A percentile compares a stretch with the other conserved stretches of the same genome.
These are phyloP conservation scores for Thereva unica DNA, from an alignment of 2,888 invertebrate genomes.

Conservation along the genomic window DNA sequence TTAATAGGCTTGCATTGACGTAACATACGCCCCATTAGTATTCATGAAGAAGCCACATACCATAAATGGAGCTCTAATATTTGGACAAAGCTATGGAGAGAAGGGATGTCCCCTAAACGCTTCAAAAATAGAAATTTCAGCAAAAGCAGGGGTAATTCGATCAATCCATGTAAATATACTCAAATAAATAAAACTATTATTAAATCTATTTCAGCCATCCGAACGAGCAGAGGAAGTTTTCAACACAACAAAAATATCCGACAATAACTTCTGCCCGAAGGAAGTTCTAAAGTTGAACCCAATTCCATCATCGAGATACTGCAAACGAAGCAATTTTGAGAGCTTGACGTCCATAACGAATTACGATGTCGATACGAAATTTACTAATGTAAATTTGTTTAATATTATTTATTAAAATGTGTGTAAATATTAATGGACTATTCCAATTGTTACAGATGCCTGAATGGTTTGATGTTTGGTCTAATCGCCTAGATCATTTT, in stretches of 20 bases:
- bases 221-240: slow-evolving; percentile 46
- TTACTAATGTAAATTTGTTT: slow-evolving; percentile 49
- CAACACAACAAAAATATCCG: slow-evolving; percentile 42
- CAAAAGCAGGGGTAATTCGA: slow-evolving; percentile 54
- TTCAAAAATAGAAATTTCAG: slow-evolving; percentile 51
- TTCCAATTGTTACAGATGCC: slow-evolving; percentile 50
- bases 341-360: slow-evolving; percentile 56
- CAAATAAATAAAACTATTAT: background rate
- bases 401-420: background rate
- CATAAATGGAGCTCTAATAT: slow-evolving; percentile 51
- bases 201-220: slow-evolving; percentile 49
- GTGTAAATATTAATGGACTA: background rate
- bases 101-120: slow-evolving; percentile 50
- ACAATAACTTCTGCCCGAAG: slow-evolving; percentile 55
- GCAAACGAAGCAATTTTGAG: slow-evolving; percentile 56
- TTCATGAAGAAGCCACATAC: slow-evolving; percentile 56
- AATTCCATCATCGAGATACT: slow-evolving; percentile 56
- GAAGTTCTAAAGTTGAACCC: slow-evolving; percentile 57
- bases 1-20: slow-evolving; percentile 52
- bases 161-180: background rate
- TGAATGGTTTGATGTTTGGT: slow-evolving; percentile 55
- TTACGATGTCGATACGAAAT: slow-evolving; percentile 54
- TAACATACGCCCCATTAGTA: slow-evolving; percentile 55
- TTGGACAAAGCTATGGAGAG: slow-evolving; percentile 50
- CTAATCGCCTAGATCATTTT: slow-evolving; percentile 55